phyloP scores from a whole-genome alignment of 2,113 vertebrate species.

The Brachypodius melanocephalos region DNA sequence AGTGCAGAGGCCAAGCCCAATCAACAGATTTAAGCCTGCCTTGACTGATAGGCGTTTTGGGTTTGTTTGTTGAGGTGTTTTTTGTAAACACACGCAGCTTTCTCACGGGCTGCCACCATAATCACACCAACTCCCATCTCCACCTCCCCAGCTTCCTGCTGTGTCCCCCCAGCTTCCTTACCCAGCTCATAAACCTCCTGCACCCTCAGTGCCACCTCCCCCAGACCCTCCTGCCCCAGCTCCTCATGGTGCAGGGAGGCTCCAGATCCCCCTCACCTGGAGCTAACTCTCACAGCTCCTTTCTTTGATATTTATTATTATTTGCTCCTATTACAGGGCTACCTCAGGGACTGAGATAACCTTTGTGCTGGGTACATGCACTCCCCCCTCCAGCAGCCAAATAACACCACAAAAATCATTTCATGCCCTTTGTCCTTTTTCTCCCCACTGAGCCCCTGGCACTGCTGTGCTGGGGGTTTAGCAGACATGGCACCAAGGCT shows the following conservation, averaged over 20 bases:
- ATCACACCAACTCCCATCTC: neutral
- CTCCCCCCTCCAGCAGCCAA: neutral
- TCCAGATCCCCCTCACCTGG: neutral
- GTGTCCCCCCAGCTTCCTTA: neutral
- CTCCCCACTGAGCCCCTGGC: fast-evolving
- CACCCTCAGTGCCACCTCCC: neutral
- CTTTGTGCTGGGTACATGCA: neutral
- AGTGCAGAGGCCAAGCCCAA: neutral
- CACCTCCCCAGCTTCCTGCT: neutral
- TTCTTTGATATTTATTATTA: neutral
- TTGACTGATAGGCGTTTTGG: fast-evolving
- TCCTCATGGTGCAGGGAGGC: fast-evolving
- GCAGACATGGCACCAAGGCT: fast-evolving
- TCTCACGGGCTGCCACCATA: neutral
- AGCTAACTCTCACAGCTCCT: neutral
- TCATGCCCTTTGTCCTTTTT: neutral
- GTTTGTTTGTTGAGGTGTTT: neutral
- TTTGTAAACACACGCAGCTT: fast-evolving
- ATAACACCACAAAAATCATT: fast-evolving
- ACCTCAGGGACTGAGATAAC: fast-evolving
- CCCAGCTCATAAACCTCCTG: neutral
- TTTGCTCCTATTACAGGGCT: neutral
- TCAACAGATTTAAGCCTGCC: neutral
- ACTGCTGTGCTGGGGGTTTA: fast-evolving
- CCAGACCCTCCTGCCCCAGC: neutral